phyloP scores from a whole-genome alignment of 1,140 invertebrate species.

The Papilio glaucus region DNA sequence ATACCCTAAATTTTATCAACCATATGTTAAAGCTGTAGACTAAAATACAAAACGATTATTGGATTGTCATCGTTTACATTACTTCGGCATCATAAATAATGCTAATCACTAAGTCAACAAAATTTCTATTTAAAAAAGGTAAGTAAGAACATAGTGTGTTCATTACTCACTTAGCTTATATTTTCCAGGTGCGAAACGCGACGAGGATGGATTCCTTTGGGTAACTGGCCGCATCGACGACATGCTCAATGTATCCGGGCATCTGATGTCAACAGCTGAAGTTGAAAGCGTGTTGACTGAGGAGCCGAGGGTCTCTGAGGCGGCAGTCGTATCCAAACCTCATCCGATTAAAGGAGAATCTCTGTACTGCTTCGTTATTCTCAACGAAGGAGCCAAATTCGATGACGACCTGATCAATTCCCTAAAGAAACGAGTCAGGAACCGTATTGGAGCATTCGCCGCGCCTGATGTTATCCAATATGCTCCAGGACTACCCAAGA shows the following conservation, averaged over 20 bases:
- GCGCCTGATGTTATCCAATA: conserved; percentile 97
- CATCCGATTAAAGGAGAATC: conserved; percentile 98
- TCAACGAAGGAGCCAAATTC: conserved; percentile 90
- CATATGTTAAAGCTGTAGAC: too few species aligned
- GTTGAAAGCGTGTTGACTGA: conserved; percentile 96
- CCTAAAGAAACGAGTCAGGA: conserved; percentile 93
- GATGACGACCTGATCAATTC: conserved; percentile 88
- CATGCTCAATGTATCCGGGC: conserved; percentile 98
- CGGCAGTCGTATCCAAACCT: conserved; percentile 96
- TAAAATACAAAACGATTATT: too few species aligned
- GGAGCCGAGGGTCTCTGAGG: conserved; percentile 93
- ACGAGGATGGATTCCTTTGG: conserved; percentile 98
- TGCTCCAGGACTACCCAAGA: conserved; percentile 97
- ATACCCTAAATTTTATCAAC: too few species aligned
- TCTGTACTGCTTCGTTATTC: conserved; percentile 97
- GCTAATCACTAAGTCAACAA: too few species aligned
- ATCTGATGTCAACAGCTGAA: conserved; percentile 98
- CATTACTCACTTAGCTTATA: background rate
- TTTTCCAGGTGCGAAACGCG: conserved; percentile 91
- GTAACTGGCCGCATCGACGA: conserved; percentile 98
- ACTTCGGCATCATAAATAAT: too few species aligned
- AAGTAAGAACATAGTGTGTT: too few species aligned
- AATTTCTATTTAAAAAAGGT: too few species aligned
- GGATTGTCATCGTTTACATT: too few species aligned
- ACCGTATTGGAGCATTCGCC: conserved; percentile 98